Evolutionary conservation across 2,888 invertebrate species (phyloP), one percentile per base, ranked within the genome.

Genomic region (Macaria notata): DNA sequence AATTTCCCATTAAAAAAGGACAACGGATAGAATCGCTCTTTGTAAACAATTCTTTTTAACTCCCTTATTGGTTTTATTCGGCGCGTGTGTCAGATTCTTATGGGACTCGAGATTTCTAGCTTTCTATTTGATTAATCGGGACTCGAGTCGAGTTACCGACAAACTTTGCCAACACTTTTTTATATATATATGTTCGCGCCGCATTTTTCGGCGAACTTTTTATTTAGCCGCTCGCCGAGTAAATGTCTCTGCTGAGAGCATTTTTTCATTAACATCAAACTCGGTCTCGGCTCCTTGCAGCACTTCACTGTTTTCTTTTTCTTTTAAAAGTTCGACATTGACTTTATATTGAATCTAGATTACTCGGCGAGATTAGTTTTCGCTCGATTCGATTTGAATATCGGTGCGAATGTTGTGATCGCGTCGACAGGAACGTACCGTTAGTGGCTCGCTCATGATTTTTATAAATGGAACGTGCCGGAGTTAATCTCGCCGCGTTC

Each of bases 1-100:
- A 86, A 87, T 86, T 84, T 81, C 75, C 78, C 71, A 84, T 84
- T 83, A 84, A 84, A 84, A 82, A 82, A 63, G 83, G 83, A 86
- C 86, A 83, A 72, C 79, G 75, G 70, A 81, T 79, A 79, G 79
- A 82, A 84, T 86, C 78, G 83, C 74, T 75, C 74, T 76, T 75
- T 69, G 85, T 80, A 83, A 85, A 84, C 86, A 86, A 80, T 87
- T 78, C 81, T 59, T 60, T 59, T 62, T 60, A 72, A 76, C 73
- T 79, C 74, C 78, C 75, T 83, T 88, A 86, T 87, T 87, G 84
- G 84, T 86, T 88, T 83, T 80, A 81, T 79, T 75, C 72, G 75
- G 66, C 71, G 77, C 76, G 77, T 81, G 78, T 80, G 80, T 78
- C 78, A 79, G 77, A 84, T 82, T 79, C 71, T 70, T 58, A 54